These are phyloP conservation scores for Arvicanthis niloticus DNA, from an alignment of 2,113 vertebrate genomes.

Conservation along the genomic window DNA sequence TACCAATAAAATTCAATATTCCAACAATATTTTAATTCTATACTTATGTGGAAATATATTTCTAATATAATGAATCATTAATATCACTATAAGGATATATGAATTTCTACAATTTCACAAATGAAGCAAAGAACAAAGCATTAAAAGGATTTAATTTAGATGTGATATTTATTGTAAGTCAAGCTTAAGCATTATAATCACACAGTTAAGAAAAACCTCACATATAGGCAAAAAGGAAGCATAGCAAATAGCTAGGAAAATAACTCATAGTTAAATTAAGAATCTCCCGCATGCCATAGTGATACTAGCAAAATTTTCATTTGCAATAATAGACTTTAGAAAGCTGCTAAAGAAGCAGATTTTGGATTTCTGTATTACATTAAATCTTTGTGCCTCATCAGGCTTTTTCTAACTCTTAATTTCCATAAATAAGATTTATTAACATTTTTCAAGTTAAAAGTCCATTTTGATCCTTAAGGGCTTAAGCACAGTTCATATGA, in stretches of 20 bases:
- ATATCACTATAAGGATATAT: not conserved
- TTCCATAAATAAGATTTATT: constrained; percentile 11
- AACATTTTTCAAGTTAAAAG: constrained; percentile 32
- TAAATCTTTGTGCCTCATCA: constrained; percentile 41
- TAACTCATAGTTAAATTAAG: constrained; percentile 12
- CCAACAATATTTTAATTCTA: not conserved
- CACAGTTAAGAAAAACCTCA: constrained; percentile 3
- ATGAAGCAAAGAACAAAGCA: not conserved
- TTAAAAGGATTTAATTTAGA: not conserved
- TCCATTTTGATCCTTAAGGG: not conserved
- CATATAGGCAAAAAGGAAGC: not conserved
- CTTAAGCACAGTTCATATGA: not conserved
- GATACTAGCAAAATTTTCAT: constrained; percentile 31
- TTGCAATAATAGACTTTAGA: constrained; percentile 44
- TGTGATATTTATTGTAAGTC: constrained; percentile 17
- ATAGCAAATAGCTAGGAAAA: not conserved
- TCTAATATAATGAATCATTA: not conserved
- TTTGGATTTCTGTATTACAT: constrained; percentile 32
- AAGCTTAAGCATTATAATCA: constrained; percentile 4
- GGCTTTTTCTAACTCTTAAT: constrained; percentile 27
- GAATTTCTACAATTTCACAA: not conserved
- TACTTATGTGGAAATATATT: not conserved
- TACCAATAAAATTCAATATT: not conserved
- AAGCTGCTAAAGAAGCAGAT: constrained; percentile 35
- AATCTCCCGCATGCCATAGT: not conserved